phyloP scores from a whole-genome alignment of 2,888 invertebrate genomes.

The Hanleya hanleyi region DNA sequence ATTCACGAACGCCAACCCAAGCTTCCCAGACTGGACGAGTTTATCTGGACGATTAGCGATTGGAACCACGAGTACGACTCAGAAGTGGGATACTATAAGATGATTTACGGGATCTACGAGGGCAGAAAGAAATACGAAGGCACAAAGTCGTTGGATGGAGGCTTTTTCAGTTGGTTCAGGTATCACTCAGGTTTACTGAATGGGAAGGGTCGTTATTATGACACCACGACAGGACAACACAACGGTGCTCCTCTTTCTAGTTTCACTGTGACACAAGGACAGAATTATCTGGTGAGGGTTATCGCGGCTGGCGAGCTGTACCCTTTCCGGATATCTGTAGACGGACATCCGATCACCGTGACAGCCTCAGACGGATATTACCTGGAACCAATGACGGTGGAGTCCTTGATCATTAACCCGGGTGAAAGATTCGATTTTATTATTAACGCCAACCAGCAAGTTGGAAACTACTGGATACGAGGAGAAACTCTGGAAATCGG shows the following conservation, averaged over 20 bases:
- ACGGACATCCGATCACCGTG: slow-evolving; percentile 47
- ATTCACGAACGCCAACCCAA: slow-evolving; percentile 37
- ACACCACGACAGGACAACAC: slow-evolving; percentile 21
- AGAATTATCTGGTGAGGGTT: slow-evolving; percentile 50
- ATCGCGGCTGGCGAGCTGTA: slow-evolving; percentile 46
- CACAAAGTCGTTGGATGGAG: slow-evolving; percentile 37
- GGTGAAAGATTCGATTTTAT: slow-evolving; percentile 50
- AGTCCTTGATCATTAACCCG: slow-evolving; percentile 33
- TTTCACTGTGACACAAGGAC: slow-evolving; percentile 35
- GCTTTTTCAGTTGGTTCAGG: slow-evolving; percentile 38
- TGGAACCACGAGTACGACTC: slow-evolving; percentile 55
- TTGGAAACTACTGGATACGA: slow-evolving; percentile 58
- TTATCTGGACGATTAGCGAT: slow-evolving; percentile 49
- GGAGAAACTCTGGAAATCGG: slow-evolving; percentile 42
- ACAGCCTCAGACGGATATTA: slow-evolving; percentile 54
- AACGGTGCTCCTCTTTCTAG: slow-evolving; percentile 41
- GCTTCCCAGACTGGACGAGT: slow-evolving; percentile 26
- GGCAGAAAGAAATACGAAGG: slow-evolving; percentile 29
- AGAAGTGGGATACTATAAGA: slow-evolving; percentile 39
- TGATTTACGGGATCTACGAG: slow-evolving; percentile 43
- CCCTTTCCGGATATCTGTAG: slow-evolving; percentile 51
- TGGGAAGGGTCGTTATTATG: slow-evolving; percentile 48
- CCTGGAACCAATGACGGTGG: slow-evolving; percentile 42
- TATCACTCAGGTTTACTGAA: slow-evolving; percentile 51
- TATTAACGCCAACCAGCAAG: slow-evolving; percentile 40